phyloP scores from a whole-genome alignment of 2,888 invertebrate genomes.

The Dicyrtoma fusca region DNA sequence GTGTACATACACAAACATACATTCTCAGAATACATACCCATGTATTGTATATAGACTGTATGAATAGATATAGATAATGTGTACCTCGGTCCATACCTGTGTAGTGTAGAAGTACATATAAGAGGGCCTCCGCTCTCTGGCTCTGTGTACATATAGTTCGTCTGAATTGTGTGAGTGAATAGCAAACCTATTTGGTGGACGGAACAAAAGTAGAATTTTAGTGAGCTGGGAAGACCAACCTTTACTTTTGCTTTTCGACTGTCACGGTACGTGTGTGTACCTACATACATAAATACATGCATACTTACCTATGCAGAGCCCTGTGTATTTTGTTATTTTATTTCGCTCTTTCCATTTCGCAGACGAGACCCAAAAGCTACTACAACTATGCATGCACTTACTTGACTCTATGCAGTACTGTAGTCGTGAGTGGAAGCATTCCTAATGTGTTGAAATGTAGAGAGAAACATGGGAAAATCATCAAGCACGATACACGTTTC shows the following conservation, averaged over 20 bases:
- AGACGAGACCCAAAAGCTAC: neutral
- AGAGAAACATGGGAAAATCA: neutral
- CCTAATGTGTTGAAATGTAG: conserved; percentile 20
- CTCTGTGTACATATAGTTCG: neutral
- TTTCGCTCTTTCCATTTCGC: neutral
- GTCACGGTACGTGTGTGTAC: too few species aligned
- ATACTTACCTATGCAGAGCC: too few species aligned
- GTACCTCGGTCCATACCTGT: too few species aligned
- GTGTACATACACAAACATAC: neutral
- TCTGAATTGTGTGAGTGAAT: too few species aligned
- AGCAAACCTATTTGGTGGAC: too few species aligned
- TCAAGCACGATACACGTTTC: conserved; percentile 1
- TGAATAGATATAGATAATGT: neutral
- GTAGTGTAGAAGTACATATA: too few species aligned
- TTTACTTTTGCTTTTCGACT: too few species aligned
- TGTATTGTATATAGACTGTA: neutral
- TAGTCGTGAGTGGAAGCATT: neutral
- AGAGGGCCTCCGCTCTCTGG: too few species aligned
- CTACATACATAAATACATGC: too few species aligned
- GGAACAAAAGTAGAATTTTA: too few species aligned
- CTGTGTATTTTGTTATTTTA: neutral
- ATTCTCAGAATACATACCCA: neutral
- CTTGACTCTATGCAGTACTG: neutral
- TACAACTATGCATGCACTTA: neutral
- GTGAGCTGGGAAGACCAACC: too few species aligned